Conservation (phyloP, 1,140 invertebrate genomes). For the Odontomachus brunneus region DNA sequence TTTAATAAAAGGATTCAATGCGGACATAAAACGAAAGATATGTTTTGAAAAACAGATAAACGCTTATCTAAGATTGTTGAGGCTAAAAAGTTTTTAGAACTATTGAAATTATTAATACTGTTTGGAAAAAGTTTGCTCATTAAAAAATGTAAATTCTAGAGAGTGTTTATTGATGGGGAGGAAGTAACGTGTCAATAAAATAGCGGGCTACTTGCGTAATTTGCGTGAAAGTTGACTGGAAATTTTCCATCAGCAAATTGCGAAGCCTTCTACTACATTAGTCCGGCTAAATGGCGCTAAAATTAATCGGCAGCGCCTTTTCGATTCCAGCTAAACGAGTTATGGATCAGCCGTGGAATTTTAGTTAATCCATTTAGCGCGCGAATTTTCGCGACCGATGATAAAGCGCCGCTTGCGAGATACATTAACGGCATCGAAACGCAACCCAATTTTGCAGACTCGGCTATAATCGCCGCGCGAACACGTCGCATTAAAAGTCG, state of each 20-base stretch:
- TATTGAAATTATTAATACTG: no score
- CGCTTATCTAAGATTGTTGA: no score
- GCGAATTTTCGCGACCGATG: constrained; percentile 39
- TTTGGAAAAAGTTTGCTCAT: neutral
- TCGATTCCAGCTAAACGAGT: constrained; percentile 34
- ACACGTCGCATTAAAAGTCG: constrained; percentile 2
- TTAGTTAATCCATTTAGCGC: constrained; percentile 47
- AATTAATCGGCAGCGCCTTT: constrained; percentile 36
- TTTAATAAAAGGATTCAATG: no score
- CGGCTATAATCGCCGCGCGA: neutral
- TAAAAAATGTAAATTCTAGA: neutral
- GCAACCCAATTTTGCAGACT: constrained; percentile 7
- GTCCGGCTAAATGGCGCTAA: constrained; percentile 16
- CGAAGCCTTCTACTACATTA: constrained; percentile 33
- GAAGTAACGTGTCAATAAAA: constrained; percentile 1
- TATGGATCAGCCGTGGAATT: constrained; percentile 32
- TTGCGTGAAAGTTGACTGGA: constrained; percentile 44
- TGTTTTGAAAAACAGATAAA: neutral
- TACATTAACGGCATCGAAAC: constrained; percentile 34
- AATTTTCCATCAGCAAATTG: constrained; percentile 35
- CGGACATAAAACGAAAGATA: neutral
- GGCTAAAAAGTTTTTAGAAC: no score
- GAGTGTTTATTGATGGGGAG: neutral
- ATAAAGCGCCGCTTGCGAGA: neutral
- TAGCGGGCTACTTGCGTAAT: constrained; percentile 2